Conservation (phyloP, 2,888 invertebrate species). For the Polydrusus pterygomalis region DNA sequence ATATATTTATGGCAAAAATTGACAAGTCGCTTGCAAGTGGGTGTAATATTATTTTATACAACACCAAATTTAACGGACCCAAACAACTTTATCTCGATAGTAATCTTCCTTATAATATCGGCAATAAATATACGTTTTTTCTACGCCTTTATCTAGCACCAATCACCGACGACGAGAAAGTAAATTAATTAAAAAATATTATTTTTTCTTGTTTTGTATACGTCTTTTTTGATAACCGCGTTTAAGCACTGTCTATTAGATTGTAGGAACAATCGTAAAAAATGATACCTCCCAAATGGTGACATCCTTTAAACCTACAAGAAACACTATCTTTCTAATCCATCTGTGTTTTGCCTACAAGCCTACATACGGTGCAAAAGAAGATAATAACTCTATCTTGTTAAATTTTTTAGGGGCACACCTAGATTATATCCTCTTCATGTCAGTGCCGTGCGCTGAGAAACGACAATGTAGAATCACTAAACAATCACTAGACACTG, state of each 20-base stretch:
- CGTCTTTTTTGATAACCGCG: constrained; percentile 12
- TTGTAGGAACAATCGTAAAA: constrained; percentile 46
- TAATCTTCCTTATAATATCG: background rate
- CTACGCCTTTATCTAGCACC: background rate
- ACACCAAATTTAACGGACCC: background rate
- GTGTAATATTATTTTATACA: background rate
- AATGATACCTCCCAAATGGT: constrained; percentile 50
- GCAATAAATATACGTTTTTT: constrained; percentile 15
- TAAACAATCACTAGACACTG: no score
- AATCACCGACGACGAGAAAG: background rate
- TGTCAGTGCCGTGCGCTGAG: constrained; percentile 15
- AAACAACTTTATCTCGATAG: background rate
- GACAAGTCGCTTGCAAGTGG: background rate
- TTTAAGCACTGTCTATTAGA: constrained; percentile 11
- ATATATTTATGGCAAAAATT: background rate
- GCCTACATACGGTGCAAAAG: constrained; percentile 34
- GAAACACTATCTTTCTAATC: constrained; percentile 47
- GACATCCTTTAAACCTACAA: constrained; percentile 48
- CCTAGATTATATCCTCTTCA: constrained; percentile 45
- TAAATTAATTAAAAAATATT: constrained; percentile 24
- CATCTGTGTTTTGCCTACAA: constrained; percentile 48
- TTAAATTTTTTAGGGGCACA: constrained; percentile 42
- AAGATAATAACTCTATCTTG: constrained; percentile 47
- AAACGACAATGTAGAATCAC: no score
- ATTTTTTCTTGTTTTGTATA: constrained; percentile 17